Evolutionary conservation across 2,888 invertebrate species (phyloP), one percentile per base, ranked within the genome.

Genomic region (Tricholauxania praeusta): DNA sequence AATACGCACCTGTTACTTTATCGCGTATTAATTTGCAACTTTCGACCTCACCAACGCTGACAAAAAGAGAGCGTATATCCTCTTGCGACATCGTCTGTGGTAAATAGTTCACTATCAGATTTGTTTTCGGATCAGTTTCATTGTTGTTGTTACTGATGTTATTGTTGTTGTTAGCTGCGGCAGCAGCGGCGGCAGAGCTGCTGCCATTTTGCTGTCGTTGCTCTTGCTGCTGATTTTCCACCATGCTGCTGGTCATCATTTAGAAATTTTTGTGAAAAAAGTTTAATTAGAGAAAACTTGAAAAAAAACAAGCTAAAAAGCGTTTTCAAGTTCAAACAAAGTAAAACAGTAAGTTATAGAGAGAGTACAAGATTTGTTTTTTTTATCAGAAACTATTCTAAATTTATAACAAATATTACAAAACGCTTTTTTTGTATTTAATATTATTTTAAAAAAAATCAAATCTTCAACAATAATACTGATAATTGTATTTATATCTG

Each of bases 21-120:
- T 98, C 98, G 85, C 97, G 91, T 85, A 98, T 97, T 84, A 98
- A 91, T 89, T 98, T 98, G 91, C 98, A 98, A 88, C 96, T 96
- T 89, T 98, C 98, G 80, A 98, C 96, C 88, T 97, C 97, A 80
- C 98, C 97, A 86, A 98, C 96, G 87, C 95, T 96, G 74, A 96
- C 94, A 89, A 98, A 98, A 78, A 98, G 90, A 74, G 96, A 95
- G 80, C 96, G 92, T 80, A 98, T 97, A 89, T 97, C 97, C 87
- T 97, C 97, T 88, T 98, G 97, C 76, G 96, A 95, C 90, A 97
- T 94, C 77, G 93, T 94, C 88, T 97, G 97, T 28, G 98, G 97
- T 80, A 98, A 91, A 87, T 97, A 98, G 89, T 98, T 98, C 80
- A 98, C 94, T 80, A 98, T 97, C 80, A 98, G 91, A 89, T 97